Evolutionary conservation across 2,888 invertebrate species (phyloP).

Genomic region (Muscina levida): DNA sequence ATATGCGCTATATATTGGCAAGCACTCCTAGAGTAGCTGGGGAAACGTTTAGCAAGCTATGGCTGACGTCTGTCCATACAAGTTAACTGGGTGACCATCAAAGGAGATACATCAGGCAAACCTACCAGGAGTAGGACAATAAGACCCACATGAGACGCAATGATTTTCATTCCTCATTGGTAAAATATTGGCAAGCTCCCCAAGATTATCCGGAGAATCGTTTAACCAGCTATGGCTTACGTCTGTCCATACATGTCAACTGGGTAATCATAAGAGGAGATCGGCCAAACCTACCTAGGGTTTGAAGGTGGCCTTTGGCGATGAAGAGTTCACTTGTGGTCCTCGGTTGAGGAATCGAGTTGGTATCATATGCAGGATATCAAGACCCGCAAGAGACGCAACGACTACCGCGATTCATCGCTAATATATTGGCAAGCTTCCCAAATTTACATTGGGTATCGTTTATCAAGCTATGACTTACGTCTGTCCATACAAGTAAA

Average conservation of each 20-base stretch:
- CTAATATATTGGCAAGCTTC: slow-evolving; percentile 91
- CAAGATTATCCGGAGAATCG: slow-evolving; percentile 89
- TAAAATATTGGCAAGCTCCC: slow-evolving; percentile 88
- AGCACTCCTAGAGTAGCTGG: slow-evolving; percentile 88
- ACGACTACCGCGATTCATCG: slow-evolving; percentile 82
- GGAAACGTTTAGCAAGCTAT: slow-evolving; percentile 91
- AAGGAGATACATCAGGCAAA: slow-evolving; percentile 93
- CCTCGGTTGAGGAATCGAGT: slow-evolving; percentile 84
- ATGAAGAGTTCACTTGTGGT: slow-evolving; percentile 82
- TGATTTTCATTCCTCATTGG: slow-evolving; percentile 93
- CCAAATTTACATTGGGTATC: slow-evolving; percentile 88
- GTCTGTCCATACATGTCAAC: slow-evolving; percentile 85
- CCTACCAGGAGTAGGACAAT: slow-evolving; percentile 92
- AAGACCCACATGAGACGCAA: no score
- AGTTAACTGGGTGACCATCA: slow-evolving; percentile 87
- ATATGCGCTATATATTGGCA: slow-evolving; percentile 90
- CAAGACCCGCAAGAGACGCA: slow-evolving; percentile 81
- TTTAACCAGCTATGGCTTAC: slow-evolving; percentile 91
- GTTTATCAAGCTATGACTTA: slow-evolving; percentile 91
- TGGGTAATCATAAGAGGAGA: slow-evolving; percentile 92
- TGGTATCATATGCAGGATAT: slow-evolving; percentile 86
- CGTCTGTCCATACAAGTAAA: slow-evolving; percentile 85
- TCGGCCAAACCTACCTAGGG: slow-evolving; percentile 92
- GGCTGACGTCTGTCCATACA: slow-evolving; percentile 88
- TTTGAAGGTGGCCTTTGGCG: slow-evolving; percentile 87